phyloP scores from a whole-genome alignment of 2,888 invertebrate genomes.

The Caenorhabditis panamensis region DNA sequence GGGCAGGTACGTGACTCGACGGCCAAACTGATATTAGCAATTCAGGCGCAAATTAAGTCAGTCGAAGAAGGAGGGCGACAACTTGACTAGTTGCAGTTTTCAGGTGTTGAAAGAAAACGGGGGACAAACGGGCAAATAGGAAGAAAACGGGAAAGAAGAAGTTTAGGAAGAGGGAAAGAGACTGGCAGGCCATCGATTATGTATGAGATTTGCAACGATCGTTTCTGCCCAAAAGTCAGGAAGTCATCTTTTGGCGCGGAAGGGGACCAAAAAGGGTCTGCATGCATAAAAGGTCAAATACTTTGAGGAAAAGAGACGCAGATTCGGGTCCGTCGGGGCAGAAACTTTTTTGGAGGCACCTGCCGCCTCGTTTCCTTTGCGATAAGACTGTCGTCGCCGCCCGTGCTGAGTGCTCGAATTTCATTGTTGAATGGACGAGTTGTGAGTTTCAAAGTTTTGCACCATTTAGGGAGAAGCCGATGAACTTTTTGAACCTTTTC shows the following conservation, averaged over 20 bases:
- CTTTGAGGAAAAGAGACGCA: neutral
- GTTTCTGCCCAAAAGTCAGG: too few relatives aligned
- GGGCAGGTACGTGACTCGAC: neutral
- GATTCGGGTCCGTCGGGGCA: neutral
- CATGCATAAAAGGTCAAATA: slow-evolving; percentile 7
- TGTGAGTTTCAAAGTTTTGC: neutral
- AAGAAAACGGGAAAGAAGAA: slow-evolving; percentile 2
- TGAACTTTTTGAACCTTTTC: too few relatives aligned
- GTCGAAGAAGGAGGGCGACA: neutral
- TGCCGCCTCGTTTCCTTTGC: too few relatives aligned
- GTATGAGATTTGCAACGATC: slow-evolving; percentile 43
- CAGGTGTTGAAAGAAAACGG: slow-evolving; percentile 15
- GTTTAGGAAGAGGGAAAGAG: neutral
- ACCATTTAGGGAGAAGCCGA: too few relatives aligned
- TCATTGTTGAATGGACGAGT: neutral
- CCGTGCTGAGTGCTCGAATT: neutral
- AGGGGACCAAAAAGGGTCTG: neutral
- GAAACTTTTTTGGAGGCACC: neutral
- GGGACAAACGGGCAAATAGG: neutral
- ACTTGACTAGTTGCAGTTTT: neutral
- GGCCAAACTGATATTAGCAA: slow-evolving; percentile 18
- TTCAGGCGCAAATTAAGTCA: slow-evolving; percentile 28
- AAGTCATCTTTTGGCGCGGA: slow-evolving; percentile 6
- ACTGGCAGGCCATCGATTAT: slow-evolving; percentile 27
- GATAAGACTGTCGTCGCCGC: neutral